A percentile compares a stretch with the other conserved stretches of the same genome.
phyloP scores from a whole-genome alignment of 2,797 vertebrate species.

The Alca torda region DNA sequence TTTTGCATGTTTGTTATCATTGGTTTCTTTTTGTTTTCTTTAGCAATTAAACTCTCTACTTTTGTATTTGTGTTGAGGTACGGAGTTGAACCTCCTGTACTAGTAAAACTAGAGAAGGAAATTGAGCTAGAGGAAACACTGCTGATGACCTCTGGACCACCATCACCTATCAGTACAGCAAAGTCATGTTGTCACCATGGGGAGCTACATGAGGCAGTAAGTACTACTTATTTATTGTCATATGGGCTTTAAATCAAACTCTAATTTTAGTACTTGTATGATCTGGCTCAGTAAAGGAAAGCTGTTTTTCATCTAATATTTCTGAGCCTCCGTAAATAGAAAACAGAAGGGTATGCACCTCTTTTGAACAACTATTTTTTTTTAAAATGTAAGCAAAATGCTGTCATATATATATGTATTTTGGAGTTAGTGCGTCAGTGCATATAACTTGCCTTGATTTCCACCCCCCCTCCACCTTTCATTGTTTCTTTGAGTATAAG shows the following conservation, averaged over 20 bases:
- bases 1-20: neutral
- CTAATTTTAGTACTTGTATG: neutral
- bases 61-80: slow-evolving; percentile 79
- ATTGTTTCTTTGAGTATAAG: neutral
- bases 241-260: neutral
- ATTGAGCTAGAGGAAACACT: slow-evolving; percentile 95
- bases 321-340: neutral
- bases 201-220: slow-evolving; percentile 89
- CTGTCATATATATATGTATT: neutral
- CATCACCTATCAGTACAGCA: slow-evolving; percentile 82
- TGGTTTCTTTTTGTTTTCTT: neutral
- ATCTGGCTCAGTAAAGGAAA: neutral
- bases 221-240: slow-evolving; percentile 23
- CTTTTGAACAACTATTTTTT: neutral
- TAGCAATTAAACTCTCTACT: neutral
- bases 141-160: slow-evolving; percentile 83
- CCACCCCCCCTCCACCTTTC: neutral
- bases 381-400: neutral
- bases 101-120: slow-evolving; percentile 97
- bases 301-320: neutral
- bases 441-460: neutral
- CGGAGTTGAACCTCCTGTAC: slow-evolving; percentile 92
- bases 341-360: neutral
- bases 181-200: slow-evolving; percentile 92
- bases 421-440: neutral